Base-by-base conservation (phyloP, 2,888 invertebrate species). In the Thera obeliscata region DNA sequence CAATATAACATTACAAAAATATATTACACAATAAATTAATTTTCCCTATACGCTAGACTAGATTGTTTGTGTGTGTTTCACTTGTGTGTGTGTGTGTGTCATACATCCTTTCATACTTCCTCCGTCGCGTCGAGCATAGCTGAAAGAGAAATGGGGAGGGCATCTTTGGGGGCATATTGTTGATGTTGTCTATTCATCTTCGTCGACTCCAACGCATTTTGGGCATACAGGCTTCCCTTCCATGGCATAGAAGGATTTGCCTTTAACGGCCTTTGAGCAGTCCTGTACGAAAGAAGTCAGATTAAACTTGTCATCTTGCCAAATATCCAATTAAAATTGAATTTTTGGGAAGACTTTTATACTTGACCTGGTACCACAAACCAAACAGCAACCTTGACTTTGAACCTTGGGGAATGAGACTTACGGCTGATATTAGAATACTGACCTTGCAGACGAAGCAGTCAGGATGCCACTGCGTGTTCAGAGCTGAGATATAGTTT, bases 371-470 rank as follows among this genome's bases (percentile, higher is more conserved):
- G 50, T 22, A 38, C 38, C 38, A 57, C 76, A 77, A 77, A 78
- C 77, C 78, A 76, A 71, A 52, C 46, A 12, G 64, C 9, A 54
- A 43, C 35, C 60, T 65, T 59, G 56, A n/a, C 48, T 22, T 56
- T 22, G 56, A 38, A 43, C 56, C 56, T 56, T 56, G 41, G 4
- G 41, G 8, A 22, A 9, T 8, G 6, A 33, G 61, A 57, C 2
- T n/a, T 57, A 48, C 46, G 48, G 62, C 62, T 65, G 63, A 54
- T 55, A 64, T 66, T 69, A n/a, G 35, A 1, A 85, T 89, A 91
- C 97, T 95, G 95, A 99, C 99, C 97, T 98, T 96, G 95, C 99
- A 99, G 76, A 99, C 98, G 94, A 99, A 99, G 93, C 99, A 99
- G 86, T 99, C 98, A 8, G 99, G 97, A 92, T 99, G 99, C 99